These are phyloP conservation scores for Hypselothyrea guttata DNA, from an alignment of 2,888 invertebrate genomes.

Conservation along the genomic window DNA sequence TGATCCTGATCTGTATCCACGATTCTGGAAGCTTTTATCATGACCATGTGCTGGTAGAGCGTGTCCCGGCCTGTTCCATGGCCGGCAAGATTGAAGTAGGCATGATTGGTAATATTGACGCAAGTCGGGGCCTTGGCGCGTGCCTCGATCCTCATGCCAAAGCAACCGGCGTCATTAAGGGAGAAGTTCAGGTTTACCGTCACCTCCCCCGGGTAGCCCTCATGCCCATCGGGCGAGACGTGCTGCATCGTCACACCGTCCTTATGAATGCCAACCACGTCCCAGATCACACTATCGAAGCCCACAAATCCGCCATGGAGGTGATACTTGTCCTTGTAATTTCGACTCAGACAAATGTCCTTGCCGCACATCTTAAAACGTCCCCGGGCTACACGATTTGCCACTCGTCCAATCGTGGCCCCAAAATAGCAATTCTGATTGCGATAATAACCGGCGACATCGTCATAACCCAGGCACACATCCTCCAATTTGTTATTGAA, in stretches of 20 bases:
- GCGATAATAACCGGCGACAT: slow-evolving; percentile 87
- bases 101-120: slow-evolving; percentile 92
- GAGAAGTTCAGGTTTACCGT: slow-evolving; percentile 88
- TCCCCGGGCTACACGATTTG: slow-evolving; percentile 90
- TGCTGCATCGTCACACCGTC: slow-evolving; percentile 87
- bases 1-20: slow-evolving; percentile 87
- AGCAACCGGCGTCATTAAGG: slow-evolving; percentile 87
- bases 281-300: slow-evolving; percentile 92
- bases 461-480: slow-evolving; percentile 91
- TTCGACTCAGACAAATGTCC: slow-evolving; percentile 87
- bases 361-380: slow-evolving; percentile 87
- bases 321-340: slow-evolving; percentile 86
- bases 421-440: slow-evolving; percentile 91
- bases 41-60: slow-evolving; percentile 87
- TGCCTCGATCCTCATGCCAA: slow-evolving; percentile 90
- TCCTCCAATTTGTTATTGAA: slow-evolving; percentile 89
- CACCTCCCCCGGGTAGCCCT: slow-evolving; percentile 94
- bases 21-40: slow-evolving; percentile 89
- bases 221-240: slow-evolving; percentile 90
- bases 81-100: slow-evolving; percentile 95
- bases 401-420: slow-evolving; percentile 92
- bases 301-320: slow-evolving; percentile 93
- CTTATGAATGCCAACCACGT: slow-evolving; percentile 64
- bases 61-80: slow-evolving; percentile 85
- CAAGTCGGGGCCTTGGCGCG: slow-evolving; percentile 90